Percentiles rank a stretch among this genome's conserved stretches.
These are phyloP conservation scores for Drosophila pallidifrons DNA, from an alignment of 1,140 invertebrate genomes.

Conservation along the genomic window DNA sequence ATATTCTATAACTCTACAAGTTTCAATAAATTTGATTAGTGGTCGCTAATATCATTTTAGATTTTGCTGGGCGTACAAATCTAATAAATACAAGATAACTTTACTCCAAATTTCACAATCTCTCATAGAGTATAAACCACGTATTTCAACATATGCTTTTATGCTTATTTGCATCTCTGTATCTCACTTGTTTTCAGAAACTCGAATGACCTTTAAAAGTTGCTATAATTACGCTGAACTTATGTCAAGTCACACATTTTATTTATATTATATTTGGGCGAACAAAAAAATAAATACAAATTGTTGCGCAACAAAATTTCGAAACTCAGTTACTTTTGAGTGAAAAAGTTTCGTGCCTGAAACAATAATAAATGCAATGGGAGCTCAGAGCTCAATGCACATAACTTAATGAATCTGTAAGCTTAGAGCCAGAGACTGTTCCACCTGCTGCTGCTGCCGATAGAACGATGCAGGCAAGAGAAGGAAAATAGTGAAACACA, in stretches of 20 bases:
- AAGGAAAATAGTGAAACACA: slow-evolving; percentile 35
- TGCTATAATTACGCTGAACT: no score
- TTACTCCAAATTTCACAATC: no score
- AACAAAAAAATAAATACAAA: slow-evolving; percentile 6
- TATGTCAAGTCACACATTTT: neutral
- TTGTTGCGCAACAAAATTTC: slow-evolving; percentile 12
- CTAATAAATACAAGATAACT: no score
- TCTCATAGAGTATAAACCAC: no score
- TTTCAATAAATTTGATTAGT: no score
- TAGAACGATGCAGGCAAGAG: neutral
- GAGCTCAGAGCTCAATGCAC: slow-evolving; percentile 39
- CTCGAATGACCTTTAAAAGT: no score
- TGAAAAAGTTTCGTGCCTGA: slow-evolving; percentile 28
- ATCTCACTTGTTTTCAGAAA: no score
- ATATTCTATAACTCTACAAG: no score
- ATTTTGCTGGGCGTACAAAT: no score
- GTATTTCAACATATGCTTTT: no score
- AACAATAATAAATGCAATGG: slow-evolving; percentile 64
- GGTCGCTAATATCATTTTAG: no score
- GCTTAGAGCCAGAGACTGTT: slow-evolving; percentile 1
- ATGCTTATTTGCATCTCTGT: no score
- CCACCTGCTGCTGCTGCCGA: slow-evolving; percentile 13
- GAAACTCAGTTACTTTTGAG: slow-evolving; percentile 15
- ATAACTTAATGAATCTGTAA: slow-evolving; percentile 49
- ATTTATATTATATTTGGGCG: neutral